Percentiles rank a stretch among this genome's conserved stretches.
These are phyloP conservation scores for Pseudopleuronectes americanus DNA, from an alignment of 2,797 vertebrate genomes.

Conservation along the genomic window DNA sequence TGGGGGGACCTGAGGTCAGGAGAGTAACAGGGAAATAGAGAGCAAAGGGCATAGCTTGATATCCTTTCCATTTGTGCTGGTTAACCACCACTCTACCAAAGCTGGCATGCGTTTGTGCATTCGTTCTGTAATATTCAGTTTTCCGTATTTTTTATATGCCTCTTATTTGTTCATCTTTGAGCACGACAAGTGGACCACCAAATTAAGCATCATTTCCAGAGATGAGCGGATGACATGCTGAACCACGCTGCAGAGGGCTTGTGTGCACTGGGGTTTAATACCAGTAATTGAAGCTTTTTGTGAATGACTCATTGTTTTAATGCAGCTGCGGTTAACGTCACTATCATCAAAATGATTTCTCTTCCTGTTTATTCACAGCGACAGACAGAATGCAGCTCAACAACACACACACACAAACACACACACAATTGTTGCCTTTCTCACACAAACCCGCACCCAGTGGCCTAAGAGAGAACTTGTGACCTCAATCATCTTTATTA, in stretches of 20 bases:
- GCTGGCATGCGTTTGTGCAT: conserved; percentile 6
- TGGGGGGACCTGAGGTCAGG: conserved; percentile 24
- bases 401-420: neutral
- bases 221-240: conserved; percentile 68
- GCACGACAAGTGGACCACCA: conserved; percentile 60
- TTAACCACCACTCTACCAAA: conserved; percentile 29
- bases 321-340: conserved; percentile 74
- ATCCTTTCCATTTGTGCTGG: conserved; percentile 60
- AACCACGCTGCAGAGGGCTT: conserved; percentile 53
- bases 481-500: conserved; percentile 68
- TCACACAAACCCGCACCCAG: conserved; percentile 13
- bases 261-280: conserved; percentile 71
- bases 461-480: conserved; percentile 24
- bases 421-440: conserved; percentile 26
- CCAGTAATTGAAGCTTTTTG: conserved; percentile 76
- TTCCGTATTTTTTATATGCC: neutral
- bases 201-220: conserved; percentile 54
- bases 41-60: conserved; percentile 41
- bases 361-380: conserved; percentile 42
- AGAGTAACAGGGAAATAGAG: conserved; percentile 32
- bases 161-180: conserved; percentile 32
- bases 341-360: conserved; percentile 65
- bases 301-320: conserved; percentile 78
- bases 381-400: conserved; percentile 23
- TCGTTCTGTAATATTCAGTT: conserved; percentile 31